These are phyloP conservation scores for Theristicus caerulescens DNA, from an alignment of 2,113 vertebrate species.

Conservation along the genomic window DNA sequence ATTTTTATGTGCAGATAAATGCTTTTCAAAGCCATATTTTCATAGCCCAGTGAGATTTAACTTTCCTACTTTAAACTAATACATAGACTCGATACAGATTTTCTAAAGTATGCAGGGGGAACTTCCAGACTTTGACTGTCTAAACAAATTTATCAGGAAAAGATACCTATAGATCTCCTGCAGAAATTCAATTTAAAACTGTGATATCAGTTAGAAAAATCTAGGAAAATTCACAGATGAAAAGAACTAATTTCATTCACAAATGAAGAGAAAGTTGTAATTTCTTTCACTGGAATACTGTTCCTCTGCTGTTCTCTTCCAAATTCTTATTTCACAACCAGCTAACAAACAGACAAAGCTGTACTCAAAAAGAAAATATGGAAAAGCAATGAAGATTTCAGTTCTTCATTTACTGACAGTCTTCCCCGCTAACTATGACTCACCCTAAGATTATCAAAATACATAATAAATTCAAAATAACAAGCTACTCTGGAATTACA, in stretches of 20 bases:
- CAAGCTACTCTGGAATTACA: background rate
- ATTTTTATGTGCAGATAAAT: background rate
- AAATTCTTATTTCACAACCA: background rate
- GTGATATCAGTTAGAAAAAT: background rate
- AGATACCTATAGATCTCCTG: background rate
- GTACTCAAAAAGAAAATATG: slow-evolving; percentile 1
- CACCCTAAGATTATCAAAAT: slow-evolving; percentile 7
- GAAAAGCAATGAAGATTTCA: slow-evolving; percentile 37
- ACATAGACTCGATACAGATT: background rate
- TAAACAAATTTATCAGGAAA: background rate
- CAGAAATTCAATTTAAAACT: background rate
- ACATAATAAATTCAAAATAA: slow-evolving; percentile 21
- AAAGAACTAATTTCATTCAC: background rate
- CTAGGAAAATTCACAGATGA: background rate
- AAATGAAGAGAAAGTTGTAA: background rate
- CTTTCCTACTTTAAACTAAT: background rate
- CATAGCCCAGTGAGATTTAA: background rate
- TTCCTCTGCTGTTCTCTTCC: background rate
- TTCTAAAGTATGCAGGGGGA: background rate
- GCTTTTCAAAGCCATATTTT: background rate
- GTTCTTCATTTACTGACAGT: slow-evolving; percentile 27
- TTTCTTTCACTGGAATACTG: background rate
- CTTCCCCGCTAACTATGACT: slow-evolving; percentile 27
- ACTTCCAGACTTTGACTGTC: background rate
- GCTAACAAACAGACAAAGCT: background rate